Base-by-base conservation (phyloP, 2,888 invertebrate species). In the Sepioteuthis lessoniana region DNA sequence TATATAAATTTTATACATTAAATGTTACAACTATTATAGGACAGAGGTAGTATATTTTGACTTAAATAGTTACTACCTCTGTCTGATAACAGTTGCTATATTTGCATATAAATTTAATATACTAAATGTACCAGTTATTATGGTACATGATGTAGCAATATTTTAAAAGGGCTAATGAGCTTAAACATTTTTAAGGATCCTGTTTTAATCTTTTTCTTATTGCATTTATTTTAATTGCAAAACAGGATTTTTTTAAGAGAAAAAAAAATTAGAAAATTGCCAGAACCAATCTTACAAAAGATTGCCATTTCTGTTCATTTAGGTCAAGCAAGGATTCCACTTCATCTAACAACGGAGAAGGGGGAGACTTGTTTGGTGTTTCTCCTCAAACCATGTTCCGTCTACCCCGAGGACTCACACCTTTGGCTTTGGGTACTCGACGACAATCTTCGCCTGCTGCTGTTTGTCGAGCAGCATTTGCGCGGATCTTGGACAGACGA, bases 401-500 rank as follows among this genome's bases (percentile, higher is more conserved):
- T 25, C 47, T 92, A 47, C 91, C 91, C 42, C 38, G 91, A 46
- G 91, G 91, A 46, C 47, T 92, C 46, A 46, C 91, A 31, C 42
- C 91, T n/a, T 8, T 46, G n/a, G 46, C 91, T n/a, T 38, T 92
- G 42, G n/a, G 47, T 92, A 46, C 91, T 31, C 91, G 91, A 92
- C 91, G 91, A 46, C 42, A 28, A 47, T 92, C 91, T 92, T 92
- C 91, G 31, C 91, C 91, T 46, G 91, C 91, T 19, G 91, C 91
- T 92, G 91, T 92, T n/a, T 28, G 46, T 92, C 91, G 91, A 47
- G n/a, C 91, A 46, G 42, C 91, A 13, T 92, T 92, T 38, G 46
- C 91, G 19, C 42, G 47, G 42, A n/a, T 92, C n/a, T n/a, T 92
- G 91, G 91, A 92, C n/a, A 92, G 91, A 42, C 91, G 91, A 42